Conservation (phyloP, 2,888 invertebrate species). For the Caenorhabditis drosophilae region DNA sequence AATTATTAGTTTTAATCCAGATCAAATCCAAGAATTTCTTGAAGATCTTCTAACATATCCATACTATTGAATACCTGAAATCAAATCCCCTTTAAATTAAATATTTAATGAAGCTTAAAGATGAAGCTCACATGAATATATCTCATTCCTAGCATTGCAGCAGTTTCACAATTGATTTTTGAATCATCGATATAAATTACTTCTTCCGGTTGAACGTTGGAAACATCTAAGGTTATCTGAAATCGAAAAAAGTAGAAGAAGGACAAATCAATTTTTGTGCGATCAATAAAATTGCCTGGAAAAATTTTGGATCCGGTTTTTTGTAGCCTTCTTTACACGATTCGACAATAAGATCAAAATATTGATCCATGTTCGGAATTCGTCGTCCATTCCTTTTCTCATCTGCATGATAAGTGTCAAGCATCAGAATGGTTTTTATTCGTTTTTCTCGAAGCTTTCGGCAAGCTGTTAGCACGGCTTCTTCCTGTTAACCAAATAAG, state of each 20-base stretch:
- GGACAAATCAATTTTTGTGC: too few species aligned
- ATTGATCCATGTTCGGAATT: constrained; percentile 38
- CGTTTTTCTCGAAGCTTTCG: constrained; percentile 25
- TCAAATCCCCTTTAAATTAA: too few species aligned
- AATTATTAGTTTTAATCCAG: constrained; percentile 14
- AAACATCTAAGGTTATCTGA: constrained; percentile 24
- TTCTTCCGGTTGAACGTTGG: constrained; percentile 28
- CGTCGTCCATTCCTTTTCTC: constrained; percentile 33
- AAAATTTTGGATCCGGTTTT: constrained; percentile 35
- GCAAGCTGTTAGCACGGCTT: constrained; percentile 35
- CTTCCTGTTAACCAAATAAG: constrained; percentile 23
- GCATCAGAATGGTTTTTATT: constrained; percentile 32
- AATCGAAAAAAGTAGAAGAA: too few species aligned
- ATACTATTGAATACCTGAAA: constrained; percentile 33
- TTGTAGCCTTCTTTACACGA: constrained; percentile 40
- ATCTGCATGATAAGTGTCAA: constrained; percentile 40
- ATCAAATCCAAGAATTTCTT: constrained; percentile 41
- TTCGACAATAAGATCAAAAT: constrained; percentile 34
- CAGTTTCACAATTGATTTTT: constrained; percentile 38
- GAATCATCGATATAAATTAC: constrained; percentile 39
- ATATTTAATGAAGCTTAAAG: too few species aligned
- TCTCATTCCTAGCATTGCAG: constrained; percentile 30
- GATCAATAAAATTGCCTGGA: background rate
- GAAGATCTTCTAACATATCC: constrained; percentile 42
- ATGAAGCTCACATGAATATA: constrained; percentile 30